Base-by-base conservation (phyloP, 2,797 vertebrate species). In the Paratrypauchen microcephalus region DNA sequence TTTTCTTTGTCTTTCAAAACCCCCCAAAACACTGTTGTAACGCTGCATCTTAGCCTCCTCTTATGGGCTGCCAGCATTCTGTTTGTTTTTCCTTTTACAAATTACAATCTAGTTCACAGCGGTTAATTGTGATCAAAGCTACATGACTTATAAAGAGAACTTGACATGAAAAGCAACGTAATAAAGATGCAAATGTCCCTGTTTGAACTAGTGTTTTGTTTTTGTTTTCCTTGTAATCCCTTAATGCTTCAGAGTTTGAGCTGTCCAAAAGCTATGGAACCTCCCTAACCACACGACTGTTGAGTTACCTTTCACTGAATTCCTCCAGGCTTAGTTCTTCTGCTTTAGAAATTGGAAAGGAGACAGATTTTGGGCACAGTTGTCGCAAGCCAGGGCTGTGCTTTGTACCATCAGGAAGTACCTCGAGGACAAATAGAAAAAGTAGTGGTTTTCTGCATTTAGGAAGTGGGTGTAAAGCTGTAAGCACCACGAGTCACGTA, bases 51-150 rank as follows among this genome's bases (percentile, higher is more conserved):
- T 56, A 30, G 70, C 11, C n/a, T 56, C 65, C 76, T 93, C 90
- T 93, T 93, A 96, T 95, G 86, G 87, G 71, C 48, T 91, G 93
- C 92, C 94, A 95, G 59, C 74, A 67, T 84, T 87, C 86, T 89
- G 59, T 13, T 9, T 54, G 16, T 45, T 47, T 1, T 52, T 80
- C 87, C 87, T 77, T 83, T 66, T 75, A 66, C 32, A 62, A 70
- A 71, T 78, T 58, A 15, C 16, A 23, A 24, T 66, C 62, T 41
- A 45, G 56, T 67, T 80, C 66, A 59, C 66, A 57, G 79, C 68
- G 69, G 77, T 88, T 83, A 60, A 65, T 8, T 28, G 24, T 76
- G 88, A 91, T 93, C 88, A 92, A 92, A 93, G 83, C 68, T 28
- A 0, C 32, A 65, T 56, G 69, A 65, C 66, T 69, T 74, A 72